Percentiles rank a stretch among this genome's conserved stretches.
phyloP scores from a whole-genome alignment of 2,113 vertebrate species.

The Dasyornis broadbenti region DNA sequence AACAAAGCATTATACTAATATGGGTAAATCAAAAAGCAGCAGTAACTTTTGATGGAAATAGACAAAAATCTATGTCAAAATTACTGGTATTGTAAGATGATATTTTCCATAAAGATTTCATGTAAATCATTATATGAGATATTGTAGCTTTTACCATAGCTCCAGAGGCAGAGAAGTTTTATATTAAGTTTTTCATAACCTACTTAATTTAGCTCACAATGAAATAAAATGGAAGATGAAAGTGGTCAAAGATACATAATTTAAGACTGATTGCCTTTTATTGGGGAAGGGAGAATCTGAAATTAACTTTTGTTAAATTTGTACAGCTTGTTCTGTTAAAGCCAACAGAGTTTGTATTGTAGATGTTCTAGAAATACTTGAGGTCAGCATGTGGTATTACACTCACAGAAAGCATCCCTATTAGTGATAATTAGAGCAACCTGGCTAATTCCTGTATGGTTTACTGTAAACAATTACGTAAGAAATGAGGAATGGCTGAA shows the following conservation, averaged over 20 bases:
- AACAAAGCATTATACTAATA: neutral
- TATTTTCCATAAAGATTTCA: neutral
- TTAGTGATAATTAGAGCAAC: conserved; percentile 25
- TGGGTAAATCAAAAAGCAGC: neutral
- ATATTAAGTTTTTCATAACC: neutral
- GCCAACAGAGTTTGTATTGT: neutral
- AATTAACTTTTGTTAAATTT: neutral
- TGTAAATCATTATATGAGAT: neutral
- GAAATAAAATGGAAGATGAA: neutral
- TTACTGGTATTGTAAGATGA: neutral
- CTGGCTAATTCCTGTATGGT: neutral
- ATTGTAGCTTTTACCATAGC: neutral
- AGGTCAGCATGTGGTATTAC: neutral
- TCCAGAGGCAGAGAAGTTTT: neutral
- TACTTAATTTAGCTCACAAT: neutral
- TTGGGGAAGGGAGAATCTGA: neutral
- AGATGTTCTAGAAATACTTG: neutral
- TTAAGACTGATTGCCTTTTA: neutral
- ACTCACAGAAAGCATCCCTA: neutral
- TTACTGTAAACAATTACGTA: conserved; percentile 29
- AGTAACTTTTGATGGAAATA: neutral
- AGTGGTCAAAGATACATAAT: neutral
- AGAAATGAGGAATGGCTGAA: neutral
- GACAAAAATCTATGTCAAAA: neutral
- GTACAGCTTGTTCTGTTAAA: neutral